A percentile compares a stretch with the other conserved stretches of the same genome.
phyloP scores from a whole-genome alignment of 2,113 vertebrate genomes.

The Crotophaga sulcirostris region DNA sequence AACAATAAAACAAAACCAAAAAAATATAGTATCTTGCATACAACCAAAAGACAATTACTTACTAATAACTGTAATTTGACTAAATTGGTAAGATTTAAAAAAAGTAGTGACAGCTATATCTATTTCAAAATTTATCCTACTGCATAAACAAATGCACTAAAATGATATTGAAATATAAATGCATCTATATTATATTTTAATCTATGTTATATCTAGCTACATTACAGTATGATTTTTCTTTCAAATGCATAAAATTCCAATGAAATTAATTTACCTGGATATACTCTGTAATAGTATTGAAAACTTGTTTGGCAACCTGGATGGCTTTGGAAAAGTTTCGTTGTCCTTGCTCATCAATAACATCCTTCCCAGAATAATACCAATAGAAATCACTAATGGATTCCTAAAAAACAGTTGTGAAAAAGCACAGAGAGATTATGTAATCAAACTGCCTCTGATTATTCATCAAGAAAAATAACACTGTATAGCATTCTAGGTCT shows the following conservation, averaged over 20 bases:
- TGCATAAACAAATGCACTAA: neutral
- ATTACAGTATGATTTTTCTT: neutral
- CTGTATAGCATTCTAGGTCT: neutral
- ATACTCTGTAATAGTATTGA: slow-evolving; percentile 96
- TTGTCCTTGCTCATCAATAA: slow-evolving; percentile 96
- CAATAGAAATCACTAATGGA: slow-evolving; percentile 99
- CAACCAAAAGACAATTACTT: neutral
- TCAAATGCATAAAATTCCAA: neutral
- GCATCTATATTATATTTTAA: neutral
- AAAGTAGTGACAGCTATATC: neutral
- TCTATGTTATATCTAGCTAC: neutral
- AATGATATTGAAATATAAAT: neutral
- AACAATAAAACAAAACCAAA: neutral
- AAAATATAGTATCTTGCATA: neutral
- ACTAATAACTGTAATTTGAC: neutral
- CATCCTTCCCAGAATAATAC: slow-evolving; percentile 97
- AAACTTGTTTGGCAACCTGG: slow-evolving; percentile 96
- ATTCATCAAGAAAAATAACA: neutral
- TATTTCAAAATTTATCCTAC: neutral
- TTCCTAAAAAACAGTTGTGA: slow-evolving; percentile 77
- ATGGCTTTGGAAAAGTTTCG: slow-evolving; percentile 98
- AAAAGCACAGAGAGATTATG: neutral
- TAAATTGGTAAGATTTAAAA: neutral
- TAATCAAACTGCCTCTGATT: neutral
- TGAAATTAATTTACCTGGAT: slow-evolving; percentile 85